Conservation (phyloP, 2,888 invertebrate species). For the Trissolcus brochymenae region DNA sequence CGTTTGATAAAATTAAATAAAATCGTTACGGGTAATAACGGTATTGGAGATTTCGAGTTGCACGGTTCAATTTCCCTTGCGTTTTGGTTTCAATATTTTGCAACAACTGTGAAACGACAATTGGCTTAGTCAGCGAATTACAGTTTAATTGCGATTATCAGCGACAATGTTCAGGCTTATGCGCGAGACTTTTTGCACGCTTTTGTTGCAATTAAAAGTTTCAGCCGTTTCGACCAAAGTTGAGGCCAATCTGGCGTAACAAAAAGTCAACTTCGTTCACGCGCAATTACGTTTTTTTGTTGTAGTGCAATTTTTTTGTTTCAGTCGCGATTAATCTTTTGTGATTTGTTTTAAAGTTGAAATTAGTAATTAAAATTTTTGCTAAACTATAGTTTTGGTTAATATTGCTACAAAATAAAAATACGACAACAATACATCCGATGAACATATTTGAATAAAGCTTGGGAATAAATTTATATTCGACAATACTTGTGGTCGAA, state of each 20-base stretch:
- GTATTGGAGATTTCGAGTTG: background rate
- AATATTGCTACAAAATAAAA: too few species aligned
- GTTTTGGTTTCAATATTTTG: too few species aligned
- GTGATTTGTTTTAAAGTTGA: background rate
- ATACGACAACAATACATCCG: too few species aligned
- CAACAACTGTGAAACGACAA: constrained; percentile 5
- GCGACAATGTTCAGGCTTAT: background rate
- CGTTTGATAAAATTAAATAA: background rate
- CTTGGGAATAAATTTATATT: background rate
- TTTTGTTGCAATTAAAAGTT: constrained; percentile 30
- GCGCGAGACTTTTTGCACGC: constrained; percentile 20
- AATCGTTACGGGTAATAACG: background rate
- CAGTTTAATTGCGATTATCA: constrained; percentile 15
- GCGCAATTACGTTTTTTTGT: constrained; percentile 25
- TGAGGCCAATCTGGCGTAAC: constrained; percentile 9
- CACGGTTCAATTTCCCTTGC: background rate
- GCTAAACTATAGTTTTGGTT: too few species aligned
- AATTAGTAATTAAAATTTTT: background rate
- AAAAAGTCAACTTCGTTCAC: constrained; percentile 20
- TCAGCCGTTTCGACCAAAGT: constrained; percentile 6
- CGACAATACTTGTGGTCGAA: constrained; percentile 9
- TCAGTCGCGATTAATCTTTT: background rate
- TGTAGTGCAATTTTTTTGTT: constrained; percentile 2
- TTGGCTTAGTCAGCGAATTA: constrained; percentile 6
- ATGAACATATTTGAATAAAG: background rate